Base-by-base conservation (phyloP, 1,140 invertebrate genomes). In the Subanguina moxae region DNA sequence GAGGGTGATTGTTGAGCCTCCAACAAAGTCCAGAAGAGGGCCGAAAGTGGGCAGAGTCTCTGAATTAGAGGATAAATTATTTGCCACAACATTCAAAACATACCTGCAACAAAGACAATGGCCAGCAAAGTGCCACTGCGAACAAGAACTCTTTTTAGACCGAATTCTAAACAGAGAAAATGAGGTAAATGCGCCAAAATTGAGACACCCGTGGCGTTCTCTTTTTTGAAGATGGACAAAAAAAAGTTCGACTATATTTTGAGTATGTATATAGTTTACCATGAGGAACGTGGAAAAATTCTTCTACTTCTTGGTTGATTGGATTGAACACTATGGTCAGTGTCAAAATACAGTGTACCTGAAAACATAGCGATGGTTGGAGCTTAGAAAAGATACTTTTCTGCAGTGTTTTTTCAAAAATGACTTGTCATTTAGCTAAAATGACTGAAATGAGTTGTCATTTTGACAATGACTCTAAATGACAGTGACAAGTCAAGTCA, bases 41-140 rank as follows among this genome's bases (percentile, higher is more conserved):
- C 93, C 91, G 80, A 94, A 94, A 71, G 89, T 86, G 0, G 92
- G 91, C 0, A 94, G 87, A 1, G 88, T 87, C 84, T 92, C 90
- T 38, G 32, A 11, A 38, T 5, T 5, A 38, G 32, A 38, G 11
- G 32, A 38, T 38, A 38, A 38, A 5, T 38, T 3, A 38, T 38
- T 38, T 38, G 3, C 11, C 3, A 38, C 3, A 38, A 38, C 11
- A 38, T 38, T 38, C 32, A 3, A 38, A n/a, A n/a, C n/a, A 38
- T 38, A 38, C 32, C 32, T 0, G 89, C 91, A 7, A 93, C 84
- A 21, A 91, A 87, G 1, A 93, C 87, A 0, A 89, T 88, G 0
- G 89, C 70, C 0, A 87, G 85, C 17, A 92, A 86, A 1, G 93
- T 84, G 0, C 85, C 80, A 1, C 90, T 89, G 43, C 92, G 86